These are phyloP conservation scores for Platyrinchus mystaceus DNA, from an alignment of 2,797 vertebrate genomes.

Conservation along the genomic window DNA sequence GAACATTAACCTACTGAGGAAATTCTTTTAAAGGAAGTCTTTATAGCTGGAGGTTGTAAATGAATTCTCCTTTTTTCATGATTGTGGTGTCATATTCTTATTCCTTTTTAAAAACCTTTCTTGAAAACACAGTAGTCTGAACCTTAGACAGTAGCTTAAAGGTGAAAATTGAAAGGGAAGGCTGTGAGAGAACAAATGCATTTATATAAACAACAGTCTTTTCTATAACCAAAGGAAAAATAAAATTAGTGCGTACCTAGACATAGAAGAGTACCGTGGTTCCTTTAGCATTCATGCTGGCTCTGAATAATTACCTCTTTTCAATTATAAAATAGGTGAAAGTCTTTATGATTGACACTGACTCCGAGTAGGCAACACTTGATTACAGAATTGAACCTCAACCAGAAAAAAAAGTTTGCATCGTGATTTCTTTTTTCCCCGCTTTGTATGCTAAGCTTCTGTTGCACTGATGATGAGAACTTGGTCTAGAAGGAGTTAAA, in stretches of 20 bases:
- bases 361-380: not conserved
- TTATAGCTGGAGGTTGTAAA: not conserved
- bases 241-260: not conserved
- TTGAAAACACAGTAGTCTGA: not conserved
- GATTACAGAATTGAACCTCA: not conserved
- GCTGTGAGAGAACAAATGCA: not conserved
- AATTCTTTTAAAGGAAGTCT: not conserved
- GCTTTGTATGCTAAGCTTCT: not conserved
- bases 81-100: not conserved
- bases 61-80: not conserved
- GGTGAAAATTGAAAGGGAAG: not conserved
- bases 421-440: rapidly evolving
- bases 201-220: not conserved
- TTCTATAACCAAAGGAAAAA: not conserved
- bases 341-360: not conserved
- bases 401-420: not conserved
- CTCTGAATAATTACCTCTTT: not conserved
- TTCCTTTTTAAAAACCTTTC: not conserved
- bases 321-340: not conserved
- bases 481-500: not conserved
- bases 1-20: not conserved
- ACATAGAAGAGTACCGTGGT: not conserved
- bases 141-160: not conserved
- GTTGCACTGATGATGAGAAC: not conserved
- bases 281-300: not conserved